A percentile compares a stretch with the other conserved stretches of the same genome.
Conservation (phyloP, 2,888 invertebrate genomes). For the Chrysolina oricalcia region DNA sequence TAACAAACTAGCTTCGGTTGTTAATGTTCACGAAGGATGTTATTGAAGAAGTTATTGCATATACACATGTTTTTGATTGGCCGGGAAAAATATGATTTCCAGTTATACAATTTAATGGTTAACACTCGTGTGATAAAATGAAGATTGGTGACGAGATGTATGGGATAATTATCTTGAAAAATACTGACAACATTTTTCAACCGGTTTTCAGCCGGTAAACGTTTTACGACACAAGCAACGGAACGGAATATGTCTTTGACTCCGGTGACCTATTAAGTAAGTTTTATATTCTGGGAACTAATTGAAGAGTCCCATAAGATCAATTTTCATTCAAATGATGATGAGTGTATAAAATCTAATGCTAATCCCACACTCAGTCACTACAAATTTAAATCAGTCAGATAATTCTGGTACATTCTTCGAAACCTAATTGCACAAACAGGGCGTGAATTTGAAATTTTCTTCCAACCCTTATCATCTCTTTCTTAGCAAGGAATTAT, state of each 20-base stretch:
- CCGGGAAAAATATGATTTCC: conserved; percentile 27
- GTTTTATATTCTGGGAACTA: neutral
- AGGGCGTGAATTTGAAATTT: too few species aligned
- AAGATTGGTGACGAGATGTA: neutral
- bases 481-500: too few species aligned
- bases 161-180: neutral
- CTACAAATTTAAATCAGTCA: too few species aligned
- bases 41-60: conserved; percentile 33
- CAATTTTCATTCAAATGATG: too few species aligned
- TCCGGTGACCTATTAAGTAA: neutral
- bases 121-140: conserved; percentile 12
- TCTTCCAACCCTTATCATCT: too few species aligned
- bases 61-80: conserved; percentile 18
- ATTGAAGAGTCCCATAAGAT: too few species aligned
- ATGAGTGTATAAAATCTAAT: too few species aligned
- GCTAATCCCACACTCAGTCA: too few species aligned
- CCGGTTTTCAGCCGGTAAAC: neutral
- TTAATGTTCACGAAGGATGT: conserved; percentile 26
- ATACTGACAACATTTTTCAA: neutral
- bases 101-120: conserved; percentile 24
- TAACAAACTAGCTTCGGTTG: conserved; percentile 23
- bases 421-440: too few species aligned
- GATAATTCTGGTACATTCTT: too few species aligned
- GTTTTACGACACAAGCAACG: conserved; percentile 6
- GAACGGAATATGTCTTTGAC: neutral